These are phyloP conservation scores for Chelonia mydas DNA, from an alignment of 2,797 vertebrate genomes.

Conservation along the genomic window DNA sequence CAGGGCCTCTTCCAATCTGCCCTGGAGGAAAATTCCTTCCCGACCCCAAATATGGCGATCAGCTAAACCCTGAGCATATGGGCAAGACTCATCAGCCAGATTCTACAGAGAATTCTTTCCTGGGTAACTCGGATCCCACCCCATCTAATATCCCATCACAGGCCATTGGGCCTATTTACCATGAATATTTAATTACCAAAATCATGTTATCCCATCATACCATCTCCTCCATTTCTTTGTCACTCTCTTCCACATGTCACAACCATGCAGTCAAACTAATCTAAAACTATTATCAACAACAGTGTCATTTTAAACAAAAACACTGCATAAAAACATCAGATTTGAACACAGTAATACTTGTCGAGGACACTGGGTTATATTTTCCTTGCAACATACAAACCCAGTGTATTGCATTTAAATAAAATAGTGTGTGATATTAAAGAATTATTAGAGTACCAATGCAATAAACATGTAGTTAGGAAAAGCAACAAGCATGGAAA, in stretches of 20 bases:
- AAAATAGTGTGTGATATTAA: not conserved
- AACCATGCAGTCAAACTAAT: not conserved
- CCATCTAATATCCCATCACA: too few relatives aligned
- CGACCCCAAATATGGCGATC: too few relatives aligned
- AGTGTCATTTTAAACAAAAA: not conserved
- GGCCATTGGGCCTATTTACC: too few relatives aligned
- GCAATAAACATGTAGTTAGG: not conserved
- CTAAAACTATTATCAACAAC: not conserved
- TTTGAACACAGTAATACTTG: not conserved
- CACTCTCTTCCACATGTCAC: not conserved
- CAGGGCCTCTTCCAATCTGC: too few relatives aligned
- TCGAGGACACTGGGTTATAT: not conserved
- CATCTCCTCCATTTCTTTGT: not conserved
- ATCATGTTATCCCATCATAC: too few relatives aligned
- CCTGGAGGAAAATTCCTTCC: too few relatives aligned
- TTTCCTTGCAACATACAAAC: not conserved
- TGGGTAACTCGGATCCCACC: too few relatives aligned
- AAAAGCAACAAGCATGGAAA: not conserved
- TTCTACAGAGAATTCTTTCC: too few relatives aligned
- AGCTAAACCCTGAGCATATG: too few relatives aligned
- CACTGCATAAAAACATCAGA: not conserved
- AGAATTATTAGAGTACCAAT: not conserved
- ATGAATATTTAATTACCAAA: too few relatives aligned
- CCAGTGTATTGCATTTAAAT: not conserved
- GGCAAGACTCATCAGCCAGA: too few relatives aligned